Evolutionary conservation across 1,140 invertebrate genomes (phyloP), one percentile per base, ranked within the genome.

Genomic region (Nymphalis io): DNA sequence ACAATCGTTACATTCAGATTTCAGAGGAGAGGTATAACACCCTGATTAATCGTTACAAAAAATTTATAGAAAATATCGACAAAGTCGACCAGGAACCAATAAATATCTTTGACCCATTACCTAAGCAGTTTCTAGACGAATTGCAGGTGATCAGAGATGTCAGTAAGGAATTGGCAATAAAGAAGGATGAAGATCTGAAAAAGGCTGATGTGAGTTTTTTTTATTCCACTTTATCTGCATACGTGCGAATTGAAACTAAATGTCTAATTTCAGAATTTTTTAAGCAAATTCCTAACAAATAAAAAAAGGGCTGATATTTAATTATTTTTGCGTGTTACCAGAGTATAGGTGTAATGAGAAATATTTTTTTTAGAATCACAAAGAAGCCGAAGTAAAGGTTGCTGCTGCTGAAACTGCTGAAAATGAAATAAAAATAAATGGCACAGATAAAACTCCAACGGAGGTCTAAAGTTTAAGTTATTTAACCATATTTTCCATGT

Each of bases 161-260:
- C 38, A 85, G 83, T 51, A 67, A 57, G 15, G 70, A 77, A 0
- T 44, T 89, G 40, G 82, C 85, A 72, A 68, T 61, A 23, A 88
- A 88, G 70, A 87, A 85, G 44, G 75, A 84, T 0, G 82, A 88
- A 0, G 83, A 85, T 48, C 64, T 83, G 21, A 76, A 55, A 16
- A 87, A 80, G 27, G 75, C 76, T 11, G 81, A 74, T 33, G 85
- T 84, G 53, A 77, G 75, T 61, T 48, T 3, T 38, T 57, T 51
- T 65, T 12, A 11, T 51, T 21, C n/a, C 40, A 60, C 10, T 0
- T 33, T 33, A 4, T 33, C 27, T 5, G 27, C 27, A 33, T 8
- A 33, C 27, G 27, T 33, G 27, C 5, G 27, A 33, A 8, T 33
- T 33, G 6, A 4, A 8, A 33, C 4, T 33, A 33, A 33, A 33